These are phyloP conservation scores for Eubasilissa splendida DNA, from an alignment of 2,888 invertebrate genomes.

Conservation along the genomic window DNA sequence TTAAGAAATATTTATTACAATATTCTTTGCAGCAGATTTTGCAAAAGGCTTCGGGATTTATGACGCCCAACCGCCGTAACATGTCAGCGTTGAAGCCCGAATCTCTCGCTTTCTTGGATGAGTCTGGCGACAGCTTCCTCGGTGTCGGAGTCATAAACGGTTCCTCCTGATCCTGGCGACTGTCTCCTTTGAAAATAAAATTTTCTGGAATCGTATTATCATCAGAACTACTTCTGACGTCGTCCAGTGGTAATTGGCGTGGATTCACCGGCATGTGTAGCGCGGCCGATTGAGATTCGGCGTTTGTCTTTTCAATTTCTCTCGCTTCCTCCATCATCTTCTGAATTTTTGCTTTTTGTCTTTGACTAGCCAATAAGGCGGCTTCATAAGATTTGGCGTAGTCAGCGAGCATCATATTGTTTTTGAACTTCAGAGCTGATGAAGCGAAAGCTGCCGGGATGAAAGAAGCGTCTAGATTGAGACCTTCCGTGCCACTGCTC, in stretches of 20 bases:
- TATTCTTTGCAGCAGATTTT: constrained; percentile 95
- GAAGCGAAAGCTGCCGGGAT: constrained; percentile 61
- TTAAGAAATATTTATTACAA: constrained; percentile 92
- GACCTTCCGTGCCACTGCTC: constrained; percentile 60
- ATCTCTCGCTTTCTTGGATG: constrained; percentile 79
- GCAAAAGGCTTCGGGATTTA: constrained; percentile 92
- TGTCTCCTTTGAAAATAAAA: constrained; percentile 65
- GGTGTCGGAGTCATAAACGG: constrained; percentile 70
- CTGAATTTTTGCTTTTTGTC: constrained; percentile 58
- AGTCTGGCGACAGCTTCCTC: constrained; percentile 74
- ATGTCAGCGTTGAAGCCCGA: constrained; percentile 82
- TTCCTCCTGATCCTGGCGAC: constrained; percentile 67
- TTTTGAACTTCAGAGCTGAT: constrained; percentile 57
- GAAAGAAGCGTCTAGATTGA: constrained; percentile 65
- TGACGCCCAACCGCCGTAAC: constrained; percentile 83
- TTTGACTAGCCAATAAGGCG: constrained; percentile 56
- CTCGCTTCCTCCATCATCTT: constrained; percentile 58
- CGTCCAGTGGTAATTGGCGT: constrained; percentile 52
- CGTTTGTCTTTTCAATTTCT: constrained; percentile 66
- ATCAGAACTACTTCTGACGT: constrained; percentile 57
- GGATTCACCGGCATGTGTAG: constrained; percentile 49
- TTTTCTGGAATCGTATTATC: constrained; percentile 59
- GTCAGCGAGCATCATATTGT: constrained; percentile 58
- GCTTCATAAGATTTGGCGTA: constrained; percentile 58
- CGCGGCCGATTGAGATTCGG: constrained; percentile 60